Evolutionary conservation across 2,113 vertebrate species (phyloP), one percentile per base, ranked within the genome.

Genomic region (Pardalotus punctatus): DNA sequence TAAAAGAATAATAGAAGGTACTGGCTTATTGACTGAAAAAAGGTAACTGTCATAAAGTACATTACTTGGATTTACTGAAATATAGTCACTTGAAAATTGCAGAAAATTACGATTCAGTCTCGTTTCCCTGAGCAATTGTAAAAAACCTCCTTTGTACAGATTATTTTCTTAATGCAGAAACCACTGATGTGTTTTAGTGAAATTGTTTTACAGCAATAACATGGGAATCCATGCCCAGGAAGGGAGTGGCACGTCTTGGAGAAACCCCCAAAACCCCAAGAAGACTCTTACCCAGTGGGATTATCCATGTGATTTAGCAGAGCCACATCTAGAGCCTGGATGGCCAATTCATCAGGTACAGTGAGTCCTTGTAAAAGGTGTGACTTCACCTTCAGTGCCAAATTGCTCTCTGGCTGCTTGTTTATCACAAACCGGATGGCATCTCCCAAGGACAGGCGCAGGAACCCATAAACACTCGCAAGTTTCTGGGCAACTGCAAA

Each of bases 401-500:
- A 33, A 61, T 99, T 94, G 0, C 97, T 98, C 38, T 98, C 95
- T 28, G 96, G 97, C 78, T 98, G 98, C 17, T 83, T 85, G 92
- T 83, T 95, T 18, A 99, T 93, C 54, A 99, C 94, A 3, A 73
- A 94, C 42, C 98, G 97, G 85, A 99, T 96, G 35, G 98, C 98
- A 5, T 98, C 93, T 72, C 99, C 98, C 28, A 99, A 93, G 18
- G 99, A 99, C 76, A 99, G 94, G 29, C 60, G 95, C 70, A 97
- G 97, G 90, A 99, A 91, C 62, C 99, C 98, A 47, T 98, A 99
- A 38, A 96, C 96, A 9, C 95, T 97, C 33, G 97, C 97, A 96
- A 99, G 98, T 74, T 95, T 98, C 95, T 93, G 94, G 35, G 99
- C 98, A 97, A 99, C 99, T 99, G 97, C 70, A 98, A 98, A 94